Evolutionary conservation across 1,140 invertebrate species (phyloP).

Genomic region (Drosophila eugracilis): DNA sequence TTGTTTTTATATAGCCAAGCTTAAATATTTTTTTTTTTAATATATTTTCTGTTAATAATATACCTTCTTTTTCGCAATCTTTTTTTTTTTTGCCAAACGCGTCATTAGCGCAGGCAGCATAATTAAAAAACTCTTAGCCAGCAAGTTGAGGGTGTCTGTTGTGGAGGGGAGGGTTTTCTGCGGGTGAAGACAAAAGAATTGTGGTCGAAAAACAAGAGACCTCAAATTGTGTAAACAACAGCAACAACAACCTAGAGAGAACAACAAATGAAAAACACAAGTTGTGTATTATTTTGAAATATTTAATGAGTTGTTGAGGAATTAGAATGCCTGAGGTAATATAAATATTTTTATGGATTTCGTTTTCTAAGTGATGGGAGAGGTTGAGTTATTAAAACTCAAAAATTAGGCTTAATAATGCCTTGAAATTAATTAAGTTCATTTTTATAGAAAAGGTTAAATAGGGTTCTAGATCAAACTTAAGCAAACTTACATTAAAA

Average conservation of each 20-base stretch:
- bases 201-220: conserved; percentile 51
- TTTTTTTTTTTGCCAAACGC: conserved; percentile 40
- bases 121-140: conserved; percentile 74
- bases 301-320: conserved; percentile 52
- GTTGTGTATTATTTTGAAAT: conserved; percentile 63
- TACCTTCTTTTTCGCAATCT: conserved; percentile 56
- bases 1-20: conserved; percentile 54
- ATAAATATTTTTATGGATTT: conserved; percentile 13
- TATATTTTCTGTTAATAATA: conserved; percentile 46
- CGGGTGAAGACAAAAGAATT: conserved; percentile 67
- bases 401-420: conserved; percentile 20
- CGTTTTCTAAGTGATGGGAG: not conserved
- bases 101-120: conserved; percentile 58
- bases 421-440: not conserved
- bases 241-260: conserved; percentile 30
- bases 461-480: too few species aligned
- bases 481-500: not conserved
- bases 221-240: conserved; percentile 38
- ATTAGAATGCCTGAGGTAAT: conserved; percentile 39
- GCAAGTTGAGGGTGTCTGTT: conserved; percentile 7
- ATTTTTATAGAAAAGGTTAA: too few species aligned
- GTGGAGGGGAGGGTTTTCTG: not conserved
- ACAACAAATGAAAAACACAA: conserved; percentile 47
- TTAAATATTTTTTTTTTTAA: conserved; percentile 22
- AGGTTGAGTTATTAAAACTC: conserved; percentile 1